A percentile compares a stretch with the other conserved stretches of the same genome.
phyloP scores from a whole-genome alignment of 2,888 invertebrate species.

The Orthosia incerta region DNA sequence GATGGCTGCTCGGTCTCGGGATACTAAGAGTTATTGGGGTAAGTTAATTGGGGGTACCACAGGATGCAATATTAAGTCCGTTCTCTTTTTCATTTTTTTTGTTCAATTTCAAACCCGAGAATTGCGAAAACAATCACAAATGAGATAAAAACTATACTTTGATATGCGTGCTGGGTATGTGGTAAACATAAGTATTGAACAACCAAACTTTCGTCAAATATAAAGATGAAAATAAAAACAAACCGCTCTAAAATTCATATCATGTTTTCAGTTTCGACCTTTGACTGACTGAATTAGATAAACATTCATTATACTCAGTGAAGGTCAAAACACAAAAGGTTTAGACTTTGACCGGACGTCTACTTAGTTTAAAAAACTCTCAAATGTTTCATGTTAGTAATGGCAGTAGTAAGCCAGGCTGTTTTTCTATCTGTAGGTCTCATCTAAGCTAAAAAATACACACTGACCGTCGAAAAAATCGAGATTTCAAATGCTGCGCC shows the following conservation, averaged over 20 bases:
- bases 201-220: too few relatives aligned
- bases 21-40: neutral
- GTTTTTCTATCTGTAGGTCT: too few relatives aligned
- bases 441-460: too few relatives aligned
- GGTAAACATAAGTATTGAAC: too few relatives aligned
- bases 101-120: neutral
- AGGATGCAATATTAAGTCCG: neutral
- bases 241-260: neutral
- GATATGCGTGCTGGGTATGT: too few relatives aligned
- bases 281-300: constrained; percentile 2
- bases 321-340: neutral
- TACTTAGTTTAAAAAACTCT: neutral
- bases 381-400: neutral
- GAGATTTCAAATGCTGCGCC: neutral
- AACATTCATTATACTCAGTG: constrained; percentile 1
- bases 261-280: neutral
- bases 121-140: neutral
- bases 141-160: too few relatives aligned
- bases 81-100: neutral
- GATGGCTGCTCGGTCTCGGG: neutral
- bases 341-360: constrained; percentile 4
- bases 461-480: neutral
- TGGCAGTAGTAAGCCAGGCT: too few relatives aligned
- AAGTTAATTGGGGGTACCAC: neutral
- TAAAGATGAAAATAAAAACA: neutral